These are phyloP conservation scores for Pocota personata DNA, from an alignment of 2,888 invertebrate genomes.

Conservation along the genomic window DNA sequence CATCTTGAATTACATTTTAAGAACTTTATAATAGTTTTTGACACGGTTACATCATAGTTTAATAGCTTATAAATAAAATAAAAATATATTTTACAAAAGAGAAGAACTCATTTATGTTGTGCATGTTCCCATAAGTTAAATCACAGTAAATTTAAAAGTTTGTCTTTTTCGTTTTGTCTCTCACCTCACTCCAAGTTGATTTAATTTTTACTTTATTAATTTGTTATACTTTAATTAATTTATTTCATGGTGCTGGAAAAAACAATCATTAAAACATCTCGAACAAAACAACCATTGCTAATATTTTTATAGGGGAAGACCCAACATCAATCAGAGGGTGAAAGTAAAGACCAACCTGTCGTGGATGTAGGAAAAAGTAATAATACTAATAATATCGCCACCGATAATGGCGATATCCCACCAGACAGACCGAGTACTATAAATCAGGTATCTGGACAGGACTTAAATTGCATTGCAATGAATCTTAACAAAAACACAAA, in stretches of 20 bases:
- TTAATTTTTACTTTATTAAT: slow-evolving; percentile 26
- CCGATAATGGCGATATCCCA: slow-evolving; percentile 59
- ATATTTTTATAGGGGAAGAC: slow-evolving; percentile 76
- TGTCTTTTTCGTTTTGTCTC: neutral
- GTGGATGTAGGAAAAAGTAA: slow-evolving; percentile 62
- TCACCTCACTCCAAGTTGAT: slow-evolving; percentile 2
- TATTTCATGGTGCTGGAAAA: slow-evolving; percentile 55
- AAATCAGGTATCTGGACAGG: slow-evolving; percentile 75
- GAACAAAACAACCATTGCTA: slow-evolving; percentile 51
- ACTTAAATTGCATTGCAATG: slow-evolving; percentile 30
- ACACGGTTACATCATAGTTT: neutral
- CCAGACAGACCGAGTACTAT: slow-evolving; percentile 72
- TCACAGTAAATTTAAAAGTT: neutral
- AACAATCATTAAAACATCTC: slow-evolving; percentile 41
- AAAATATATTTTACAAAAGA: neutral
- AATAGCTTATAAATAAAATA: too few relatives aligned
- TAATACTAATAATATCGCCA: slow-evolving; percentile 59
- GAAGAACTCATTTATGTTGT: slow-evolving; percentile 6
- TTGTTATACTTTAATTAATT: slow-evolving; percentile 13
- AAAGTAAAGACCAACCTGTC: slow-evolving; percentile 74
- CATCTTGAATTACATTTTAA: neutral
- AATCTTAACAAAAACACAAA: slow-evolving; percentile 24
- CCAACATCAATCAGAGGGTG: slow-evolving; percentile 74
- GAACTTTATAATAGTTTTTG: neutral
- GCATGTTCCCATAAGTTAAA: slow-evolving; percentile 2